These are phyloP conservation scores for Hylaeus anthracinus DNA, from an alignment of 1,140 invertebrate genomes.

Conservation along the genomic window DNA sequence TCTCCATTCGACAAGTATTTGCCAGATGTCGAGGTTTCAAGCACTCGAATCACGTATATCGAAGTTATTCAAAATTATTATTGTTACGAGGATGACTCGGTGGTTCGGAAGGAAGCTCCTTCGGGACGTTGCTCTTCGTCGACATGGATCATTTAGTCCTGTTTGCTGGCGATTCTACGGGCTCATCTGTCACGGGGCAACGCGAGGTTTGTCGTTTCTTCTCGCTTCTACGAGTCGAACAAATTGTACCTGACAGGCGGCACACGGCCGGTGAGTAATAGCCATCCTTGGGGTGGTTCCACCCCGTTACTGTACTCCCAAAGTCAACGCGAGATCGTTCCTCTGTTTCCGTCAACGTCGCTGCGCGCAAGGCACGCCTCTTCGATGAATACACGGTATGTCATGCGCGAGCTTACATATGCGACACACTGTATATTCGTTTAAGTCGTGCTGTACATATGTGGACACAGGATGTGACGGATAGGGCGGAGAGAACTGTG, in stretches of 20 bases:
- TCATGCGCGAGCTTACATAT: background rate
- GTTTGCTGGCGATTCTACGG: constrained; percentile 18
- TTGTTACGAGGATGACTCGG: background rate
- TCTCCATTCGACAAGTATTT: too few relatives aligned
- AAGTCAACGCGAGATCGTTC: constrained; percentile 58
- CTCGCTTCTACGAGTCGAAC: constrained; percentile 57
- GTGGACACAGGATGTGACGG: too few relatives aligned
- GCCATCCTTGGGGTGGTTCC: constrained; percentile 51
- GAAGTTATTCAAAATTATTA: background rate
- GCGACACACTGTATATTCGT: too few relatives aligned
- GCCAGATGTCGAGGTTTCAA: too few relatives aligned
- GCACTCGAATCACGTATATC: background rate
- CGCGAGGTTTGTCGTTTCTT: constrained; percentile 57
- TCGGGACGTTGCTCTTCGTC: background rate
- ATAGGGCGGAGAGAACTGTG: too few relatives aligned
- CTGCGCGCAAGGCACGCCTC: constrained; percentile 43
- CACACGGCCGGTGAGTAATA: constrained; percentile 63
- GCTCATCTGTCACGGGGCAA: constrained; percentile 58
- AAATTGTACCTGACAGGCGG: constrained; percentile 64
- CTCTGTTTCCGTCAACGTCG: constrained; percentile 36
- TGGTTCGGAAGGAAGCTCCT: background rate
- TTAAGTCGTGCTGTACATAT: too few relatives aligned
- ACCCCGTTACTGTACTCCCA: constrained; percentile 45
- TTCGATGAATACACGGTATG: constrained; percentile 6
- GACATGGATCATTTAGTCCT: constrained; percentile 24